Evolutionary conservation across 2,113 vertebrate genomes (phyloP).

Genomic region (Semnornis frantzii): DNA sequence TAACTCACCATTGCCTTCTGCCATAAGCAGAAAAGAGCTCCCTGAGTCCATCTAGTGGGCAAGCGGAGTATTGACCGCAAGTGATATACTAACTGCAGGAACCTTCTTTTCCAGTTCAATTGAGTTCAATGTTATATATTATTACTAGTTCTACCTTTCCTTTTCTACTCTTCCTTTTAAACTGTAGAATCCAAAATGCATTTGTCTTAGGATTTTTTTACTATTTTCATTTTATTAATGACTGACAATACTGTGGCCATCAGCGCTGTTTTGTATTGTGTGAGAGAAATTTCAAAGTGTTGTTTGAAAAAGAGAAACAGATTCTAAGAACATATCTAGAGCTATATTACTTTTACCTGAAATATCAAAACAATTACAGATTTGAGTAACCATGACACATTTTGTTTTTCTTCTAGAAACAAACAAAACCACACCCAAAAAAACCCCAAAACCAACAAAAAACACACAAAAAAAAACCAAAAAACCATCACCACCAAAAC

Average conservation of each 20-base stretch:
- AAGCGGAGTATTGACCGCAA: too few species aligned
- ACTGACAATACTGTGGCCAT: background rate
- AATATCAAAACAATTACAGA: background rate
- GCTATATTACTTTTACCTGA: background rate
- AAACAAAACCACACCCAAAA: background rate
- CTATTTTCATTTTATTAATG: background rate
- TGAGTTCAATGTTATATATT: too few species aligned
- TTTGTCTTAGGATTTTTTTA: background rate
- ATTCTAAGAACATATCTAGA: accelerated
- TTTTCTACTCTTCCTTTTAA: background rate
- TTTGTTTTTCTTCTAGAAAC: too few species aligned
- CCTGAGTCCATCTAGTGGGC: too few species aligned
- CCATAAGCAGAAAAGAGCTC: too few species aligned
- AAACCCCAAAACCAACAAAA: too few species aligned
- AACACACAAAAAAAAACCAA: too few species aligned
- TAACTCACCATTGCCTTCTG: too few species aligned
- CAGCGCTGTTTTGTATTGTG: accelerated
- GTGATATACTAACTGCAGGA: too few species aligned
- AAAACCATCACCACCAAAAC: too few species aligned
- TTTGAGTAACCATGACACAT: background rate
- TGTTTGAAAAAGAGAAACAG: background rate
- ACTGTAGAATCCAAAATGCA: background rate
- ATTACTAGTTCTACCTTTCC: background rate
- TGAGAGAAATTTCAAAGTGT: background rate
- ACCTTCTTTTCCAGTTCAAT: too few species aligned